A percentile compares a stretch with the other conserved stretches of the same genome.
Evolutionary conservation across 2,888 invertebrate species (phyloP).

Genomic region (Apoderus coryli): DNA sequence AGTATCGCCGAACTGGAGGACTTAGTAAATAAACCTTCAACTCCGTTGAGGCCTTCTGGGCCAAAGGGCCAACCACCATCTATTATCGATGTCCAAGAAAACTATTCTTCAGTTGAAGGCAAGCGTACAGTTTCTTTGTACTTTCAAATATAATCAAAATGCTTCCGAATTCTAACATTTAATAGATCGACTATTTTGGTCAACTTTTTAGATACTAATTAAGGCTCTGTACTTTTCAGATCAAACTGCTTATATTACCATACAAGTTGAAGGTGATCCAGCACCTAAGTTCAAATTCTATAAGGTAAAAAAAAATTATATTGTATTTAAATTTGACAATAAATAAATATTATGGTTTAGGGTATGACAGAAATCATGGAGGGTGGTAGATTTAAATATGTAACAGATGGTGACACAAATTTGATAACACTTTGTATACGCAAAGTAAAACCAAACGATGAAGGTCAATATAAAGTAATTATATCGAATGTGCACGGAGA

Average conservation of each 20-base stretch:
- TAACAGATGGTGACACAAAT: conserved; percentile 88
- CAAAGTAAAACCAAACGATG: conserved; percentile 93
- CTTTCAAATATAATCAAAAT: conserved; percentile 3
- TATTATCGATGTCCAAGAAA: conserved; percentile 87
- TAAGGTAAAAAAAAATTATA: conserved; percentile 52
- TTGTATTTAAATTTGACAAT: too few species aligned
- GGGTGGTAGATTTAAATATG: conserved; percentile 88
- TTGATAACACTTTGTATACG: conserved; percentile 88
- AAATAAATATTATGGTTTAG: too few species aligned
- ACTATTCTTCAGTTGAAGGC: conserved; percentile 96
- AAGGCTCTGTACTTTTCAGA: too few species aligned
- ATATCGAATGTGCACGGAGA: conserved; percentile 90
- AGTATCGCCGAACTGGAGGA: conserved; percentile 85
- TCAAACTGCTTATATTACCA: conserved; percentile 83
- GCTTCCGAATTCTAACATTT: conserved; percentile 3
- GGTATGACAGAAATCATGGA: conserved; percentile 86
- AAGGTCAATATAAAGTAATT: conserved; percentile 87
- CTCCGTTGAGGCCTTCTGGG: conserved; percentile 69
- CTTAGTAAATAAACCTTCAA: conserved; percentile 79
- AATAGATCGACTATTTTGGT: background rate
- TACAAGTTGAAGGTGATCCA: conserved; percentile 88
- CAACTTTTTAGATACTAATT: too few species aligned
- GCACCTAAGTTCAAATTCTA: conserved; percentile 91
- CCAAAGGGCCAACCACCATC: conserved; percentile 65
- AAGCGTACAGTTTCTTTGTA: conserved; percentile 15